phyloP scores from a whole-genome alignment of 2,113 vertebrate species.

The Anser brachyrhynchus region DNA sequence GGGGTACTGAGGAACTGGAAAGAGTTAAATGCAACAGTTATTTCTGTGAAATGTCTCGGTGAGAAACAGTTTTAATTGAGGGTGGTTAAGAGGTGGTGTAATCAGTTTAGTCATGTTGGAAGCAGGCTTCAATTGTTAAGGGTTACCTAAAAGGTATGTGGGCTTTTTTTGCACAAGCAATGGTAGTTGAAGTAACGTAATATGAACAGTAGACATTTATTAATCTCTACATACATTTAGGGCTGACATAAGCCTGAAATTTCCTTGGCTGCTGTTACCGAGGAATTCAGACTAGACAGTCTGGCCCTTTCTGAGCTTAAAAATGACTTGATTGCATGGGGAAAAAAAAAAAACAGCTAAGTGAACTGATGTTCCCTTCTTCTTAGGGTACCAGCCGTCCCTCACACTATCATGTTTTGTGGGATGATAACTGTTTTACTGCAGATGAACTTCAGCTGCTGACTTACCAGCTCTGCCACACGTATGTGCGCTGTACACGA shows the following conservation, averaged over 20 bases:
- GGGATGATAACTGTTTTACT: conserved; percentile 99
- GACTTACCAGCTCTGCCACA: conserved; percentile 99
- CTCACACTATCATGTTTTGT: conserved; percentile 98
- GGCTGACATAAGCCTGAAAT: not conserved
- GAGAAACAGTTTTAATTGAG: not conserved
- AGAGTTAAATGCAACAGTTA: not conserved
- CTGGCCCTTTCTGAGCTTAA: not conserved
- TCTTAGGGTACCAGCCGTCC: conserved; percentile 95
- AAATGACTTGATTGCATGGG: not conserved
- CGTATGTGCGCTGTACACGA: conserved; percentile 97
- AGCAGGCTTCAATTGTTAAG: not conserved
- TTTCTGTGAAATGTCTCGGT: not conserved
- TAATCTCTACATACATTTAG: not conserved
- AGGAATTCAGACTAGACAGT: not conserved
- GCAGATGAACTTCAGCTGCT: conserved; percentile 99
- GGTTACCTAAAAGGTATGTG: not conserved
- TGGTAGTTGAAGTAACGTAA: not conserved
- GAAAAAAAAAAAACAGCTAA: not conserved
- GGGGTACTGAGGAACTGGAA: not conserved
- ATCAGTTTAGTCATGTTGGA: not conserved
- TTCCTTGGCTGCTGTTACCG: not conserved
- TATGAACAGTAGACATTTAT: not conserved
- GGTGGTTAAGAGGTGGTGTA: not conserved
- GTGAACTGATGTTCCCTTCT: conserved; percentile 19
- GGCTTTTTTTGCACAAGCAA: not conserved